Evolutionary conservation across 2,888 invertebrate genomes (phyloP).

Genomic region (Anoncus sp.): DNA sequence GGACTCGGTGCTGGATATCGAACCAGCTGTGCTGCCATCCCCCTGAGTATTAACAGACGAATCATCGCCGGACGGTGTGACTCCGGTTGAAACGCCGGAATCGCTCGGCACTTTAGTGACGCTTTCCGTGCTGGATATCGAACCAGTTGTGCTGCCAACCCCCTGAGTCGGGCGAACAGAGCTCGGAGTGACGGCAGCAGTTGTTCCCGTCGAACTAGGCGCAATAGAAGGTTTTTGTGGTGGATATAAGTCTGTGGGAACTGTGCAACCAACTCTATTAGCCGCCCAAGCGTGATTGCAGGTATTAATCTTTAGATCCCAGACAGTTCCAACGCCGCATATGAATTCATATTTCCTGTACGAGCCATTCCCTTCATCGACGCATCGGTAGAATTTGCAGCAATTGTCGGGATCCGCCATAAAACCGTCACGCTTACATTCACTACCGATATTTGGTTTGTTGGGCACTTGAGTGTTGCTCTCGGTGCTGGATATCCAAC

Average conservation of each 20-base stretch:
- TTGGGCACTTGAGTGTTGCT: constrained; percentile 27
- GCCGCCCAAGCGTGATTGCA: constrained; percentile 85
- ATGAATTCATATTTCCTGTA: constrained; percentile 84
- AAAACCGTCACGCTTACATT: constrained; percentile 82
- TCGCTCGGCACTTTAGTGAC: constrained; percentile 26
- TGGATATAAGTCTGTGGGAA: constrained; percentile 13
- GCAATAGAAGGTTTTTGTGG: constrained; percentile 38
- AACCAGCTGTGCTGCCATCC: too few relatives aligned
- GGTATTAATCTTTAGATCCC: constrained; percentile 85
- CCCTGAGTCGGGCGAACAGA: constrained; percentile 11
- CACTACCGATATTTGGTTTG: constrained; percentile 62
- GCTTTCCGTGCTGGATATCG: constrained; percentile 25
- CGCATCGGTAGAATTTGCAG: constrained; percentile 82
- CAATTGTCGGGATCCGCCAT: constrained; percentile 82
- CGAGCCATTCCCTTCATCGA: constrained; percentile 81
- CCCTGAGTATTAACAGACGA: too few relatives aligned
- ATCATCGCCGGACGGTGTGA: too few relatives aligned
- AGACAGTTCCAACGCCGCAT: constrained; percentile 86
- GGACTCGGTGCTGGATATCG: too few relatives aligned
- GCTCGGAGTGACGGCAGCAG: constrained; percentile 27
- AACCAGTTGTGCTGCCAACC: constrained; percentile 10
- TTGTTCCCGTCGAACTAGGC: neutral
- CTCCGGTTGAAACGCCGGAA: too few relatives aligned
- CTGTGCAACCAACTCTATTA: constrained; percentile 62
- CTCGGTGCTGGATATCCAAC: constrained; percentile 9